Conservation (phyloP, 2,113 vertebrate species). For the Cairina moschata region DNA sequence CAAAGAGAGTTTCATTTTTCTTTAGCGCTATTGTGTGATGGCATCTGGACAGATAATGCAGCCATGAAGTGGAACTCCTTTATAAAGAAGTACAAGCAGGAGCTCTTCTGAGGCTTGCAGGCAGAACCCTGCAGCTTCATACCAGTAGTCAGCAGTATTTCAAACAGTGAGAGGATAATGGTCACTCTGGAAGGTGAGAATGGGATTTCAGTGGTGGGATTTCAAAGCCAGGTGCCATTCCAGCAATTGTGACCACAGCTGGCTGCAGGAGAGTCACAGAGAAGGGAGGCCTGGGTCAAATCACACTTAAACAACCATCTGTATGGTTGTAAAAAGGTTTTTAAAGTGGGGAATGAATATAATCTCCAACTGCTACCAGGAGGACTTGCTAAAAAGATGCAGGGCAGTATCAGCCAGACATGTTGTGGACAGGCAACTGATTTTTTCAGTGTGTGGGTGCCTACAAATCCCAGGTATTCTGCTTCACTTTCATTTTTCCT, state of each 20-base stretch:
- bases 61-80: not conserved
- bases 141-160: conserved; percentile 32
- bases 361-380: not conserved
- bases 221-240: not conserved
- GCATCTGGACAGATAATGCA: conserved; percentile 28
- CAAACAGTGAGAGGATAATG: conserved; percentile 25
- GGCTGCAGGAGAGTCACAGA: not conserved
- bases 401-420: not conserved
- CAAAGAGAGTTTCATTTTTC: conserved; percentile 26
- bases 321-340: not conserved
- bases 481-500: not conserved
- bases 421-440: not conserved
- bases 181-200: conserved; percentile 37
- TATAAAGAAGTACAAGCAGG: conserved; percentile 35
- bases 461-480: not conserved
- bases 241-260: not conserved
- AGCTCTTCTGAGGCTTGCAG: conserved; percentile 37
- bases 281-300: not conserved
- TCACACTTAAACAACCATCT: not conserved
- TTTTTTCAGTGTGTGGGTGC: not conserved
- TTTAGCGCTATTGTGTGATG: conserved; percentile 25
- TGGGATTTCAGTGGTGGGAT: not conserved
- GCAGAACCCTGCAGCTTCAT: conserved; percentile 38
- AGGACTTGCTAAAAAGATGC: not conserved
- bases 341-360: not conserved